phyloP scores from a whole-genome alignment of 2,113 vertebrate genomes.

The Cryptotis parvus region DNA sequence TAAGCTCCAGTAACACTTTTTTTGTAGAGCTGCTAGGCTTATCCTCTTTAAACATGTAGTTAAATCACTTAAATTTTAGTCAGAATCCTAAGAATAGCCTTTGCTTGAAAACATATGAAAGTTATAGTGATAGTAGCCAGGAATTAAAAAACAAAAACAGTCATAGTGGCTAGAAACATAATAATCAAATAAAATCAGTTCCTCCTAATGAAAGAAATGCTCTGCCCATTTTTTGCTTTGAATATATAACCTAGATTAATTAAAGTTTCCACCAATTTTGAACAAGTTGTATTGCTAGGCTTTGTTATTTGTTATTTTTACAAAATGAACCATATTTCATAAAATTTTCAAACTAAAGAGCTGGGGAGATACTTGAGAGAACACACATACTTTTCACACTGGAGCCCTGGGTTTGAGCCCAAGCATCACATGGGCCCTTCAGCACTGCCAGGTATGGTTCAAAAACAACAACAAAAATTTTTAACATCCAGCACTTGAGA shows the following conservation, averaged over 20 bases:
- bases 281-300: conserved; percentile 5
- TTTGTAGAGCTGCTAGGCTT: background rate
- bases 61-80: conserved; percentile 9
- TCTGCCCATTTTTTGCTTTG: background rate
- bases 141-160: background rate
- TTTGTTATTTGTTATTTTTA: no score
- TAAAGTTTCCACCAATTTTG: background rate
- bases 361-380: no score
- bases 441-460: no score
- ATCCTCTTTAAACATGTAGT: background rate
- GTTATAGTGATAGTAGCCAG: background rate
- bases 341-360: background rate
- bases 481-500: conserved; percentile 29
- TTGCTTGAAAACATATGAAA: background rate
- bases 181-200: background rate
- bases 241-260: background rate
- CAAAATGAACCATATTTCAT: background rate
- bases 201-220: background rate
- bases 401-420: no score
- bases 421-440: no score
- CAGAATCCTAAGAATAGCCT: background rate
- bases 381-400: no score
- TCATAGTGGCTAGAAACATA: background rate
- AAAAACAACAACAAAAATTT: no score
- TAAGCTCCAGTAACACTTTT: conserved; percentile 33